Base-by-base conservation (phyloP, 2,888 invertebrate species). In the Ochlodes sylvanus region DNA sequence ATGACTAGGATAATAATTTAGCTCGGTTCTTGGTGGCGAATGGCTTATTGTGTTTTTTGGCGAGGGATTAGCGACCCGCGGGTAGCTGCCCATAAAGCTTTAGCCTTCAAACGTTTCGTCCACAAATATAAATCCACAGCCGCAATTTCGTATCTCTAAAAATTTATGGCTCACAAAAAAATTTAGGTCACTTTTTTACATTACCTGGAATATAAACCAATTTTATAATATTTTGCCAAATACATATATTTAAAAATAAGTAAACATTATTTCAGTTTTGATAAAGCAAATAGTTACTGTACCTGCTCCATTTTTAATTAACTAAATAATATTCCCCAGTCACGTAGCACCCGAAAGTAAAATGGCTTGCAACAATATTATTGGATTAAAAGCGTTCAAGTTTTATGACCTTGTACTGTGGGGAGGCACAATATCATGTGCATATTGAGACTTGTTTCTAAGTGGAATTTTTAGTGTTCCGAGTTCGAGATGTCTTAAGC, bases 31-130 rank as follows among this genome's bases (percentile, higher is more conserved):
- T 79, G 77, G 68, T 80, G 82, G 78, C 77, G 82, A 80, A 84
- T 79, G 82, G 89, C 89, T 90, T 90, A 90, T 88, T 90, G 88
- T 88, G 86, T 90, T 90, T 90, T 90, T 90, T 90, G 85, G 86
- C 80, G 77, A 72, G 80, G 89, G 90, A 89, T 91, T 91, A 90
- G 85, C 79, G 81, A 84, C 78, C 85, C 79, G 80, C 84, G 81
- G 84, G 83, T 70, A 79, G 79, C 77, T 85, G 79, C 77, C 85
- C 83, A 84, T 89, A 89, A 89, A 89, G 88, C 86, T 85, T 81
- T 57, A 58, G 63, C 68, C 50, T 68, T 68, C 68, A 55, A 68
- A 68, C 62, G 68, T 62, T 68, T 68, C 56, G 62, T 68, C 62
- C 62, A 68, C 68, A 62, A 68, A 62, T 62, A 62, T 68, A 56